Evolutionary conservation across 2,888 invertebrate species (phyloP).

Genomic region (Prenolepis imparis): DNA sequence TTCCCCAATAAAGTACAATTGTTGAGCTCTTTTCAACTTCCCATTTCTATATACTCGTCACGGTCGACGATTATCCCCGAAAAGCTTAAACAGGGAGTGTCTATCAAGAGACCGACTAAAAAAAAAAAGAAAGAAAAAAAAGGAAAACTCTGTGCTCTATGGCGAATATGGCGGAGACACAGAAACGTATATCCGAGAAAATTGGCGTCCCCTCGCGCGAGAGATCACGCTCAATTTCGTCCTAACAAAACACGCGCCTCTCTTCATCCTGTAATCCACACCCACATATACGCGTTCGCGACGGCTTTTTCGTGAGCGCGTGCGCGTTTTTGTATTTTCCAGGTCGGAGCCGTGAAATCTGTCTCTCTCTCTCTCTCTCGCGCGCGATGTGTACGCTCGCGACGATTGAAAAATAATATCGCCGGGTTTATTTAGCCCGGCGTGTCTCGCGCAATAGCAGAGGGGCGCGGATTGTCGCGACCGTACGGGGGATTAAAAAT

Average conservation of each 20-base stretch:
- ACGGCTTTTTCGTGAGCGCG: slow-evolving; percentile 9
- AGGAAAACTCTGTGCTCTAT: background rate
- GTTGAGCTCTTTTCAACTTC: slow-evolving; percentile 21
- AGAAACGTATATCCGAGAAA: slow-evolving; percentile 53
- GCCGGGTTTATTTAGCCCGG: slow-evolving; percentile 83
- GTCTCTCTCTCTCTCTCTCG: background rate
- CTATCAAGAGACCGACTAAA: background rate
- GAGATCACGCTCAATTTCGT: slow-evolving; percentile 79
- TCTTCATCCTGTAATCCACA: slow-evolving; percentile 60
- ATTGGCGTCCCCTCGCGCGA: slow-evolving; percentile 57
- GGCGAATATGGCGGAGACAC: slow-evolving; percentile 54
- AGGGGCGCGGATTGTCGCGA: slow-evolving; percentile 68
- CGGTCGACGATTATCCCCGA: slow-evolving; percentile 28
- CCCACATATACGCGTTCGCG: slow-evolving; percentile 19
- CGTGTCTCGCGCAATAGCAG: slow-evolving; percentile 56
- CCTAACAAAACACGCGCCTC: slow-evolving; percentile 78
- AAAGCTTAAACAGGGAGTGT: background rate
- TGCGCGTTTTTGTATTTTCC: slow-evolving; percentile 51
- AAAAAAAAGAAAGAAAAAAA: background rate
- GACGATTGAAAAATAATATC: slow-evolving; percentile 86
- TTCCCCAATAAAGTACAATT: slow-evolving; percentile 10
- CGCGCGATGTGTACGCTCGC: slow-evolving; percentile 55
- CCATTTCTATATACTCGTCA: slow-evolving; percentile 28
- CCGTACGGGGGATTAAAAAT: slow-evolving; percentile 84
- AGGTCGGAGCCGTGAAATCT: slow-evolving; percentile 44